phyloP scores from a whole-genome alignment of 2,888 invertebrate species.

The Acronicta alni region DNA sequence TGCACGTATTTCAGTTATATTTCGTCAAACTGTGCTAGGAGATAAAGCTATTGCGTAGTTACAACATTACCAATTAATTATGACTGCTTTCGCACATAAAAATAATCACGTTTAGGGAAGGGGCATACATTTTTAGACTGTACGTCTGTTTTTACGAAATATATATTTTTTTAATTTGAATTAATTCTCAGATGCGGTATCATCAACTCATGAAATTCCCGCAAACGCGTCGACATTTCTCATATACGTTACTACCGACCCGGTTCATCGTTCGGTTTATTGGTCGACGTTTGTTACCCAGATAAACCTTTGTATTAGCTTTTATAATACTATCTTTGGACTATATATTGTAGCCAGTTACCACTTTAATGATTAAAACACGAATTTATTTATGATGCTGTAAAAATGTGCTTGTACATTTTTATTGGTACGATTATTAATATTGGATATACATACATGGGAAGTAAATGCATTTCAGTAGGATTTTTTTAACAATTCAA shows the following conservation, averaged over 20 bases:
- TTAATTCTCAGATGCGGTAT: constrained; percentile 28
- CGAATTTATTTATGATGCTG: constrained; percentile 49
- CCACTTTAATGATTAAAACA: constrained; percentile 60
- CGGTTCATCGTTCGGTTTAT: constrained; percentile 87
- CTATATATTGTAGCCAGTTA: constrained; percentile 67
- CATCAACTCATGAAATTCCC: constrained; percentile 65
- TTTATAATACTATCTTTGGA: constrained; percentile 82
- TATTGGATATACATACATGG: constrained; percentile 29
- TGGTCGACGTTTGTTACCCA: constrained; percentile 85
- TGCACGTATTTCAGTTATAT: too few relatives aligned
- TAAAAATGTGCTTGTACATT: constrained; percentile 47
- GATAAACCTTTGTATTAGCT: constrained; percentile 86
- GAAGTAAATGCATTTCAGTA: constrained; percentile 20
- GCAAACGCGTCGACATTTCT: constrained; percentile 78
- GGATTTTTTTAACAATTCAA: constrained; percentile 2
- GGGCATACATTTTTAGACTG: too few relatives aligned
- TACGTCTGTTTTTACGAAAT: too few relatives aligned
- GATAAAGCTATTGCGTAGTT: too few relatives aligned
- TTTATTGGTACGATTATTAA: constrained; percentile 37
- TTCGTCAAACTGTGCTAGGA: too few relatives aligned
- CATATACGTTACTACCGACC: constrained; percentile 85
- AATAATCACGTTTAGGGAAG: too few relatives aligned
- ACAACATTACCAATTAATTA: too few relatives aligned
- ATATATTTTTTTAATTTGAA: too few relatives aligned
- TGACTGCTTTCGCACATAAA: too few relatives aligned